Evolutionary conservation across 2,113 vertebrate species (phyloP), one percentile per base, ranked within the genome.

Genomic region (Crotalus horridus): DNA sequence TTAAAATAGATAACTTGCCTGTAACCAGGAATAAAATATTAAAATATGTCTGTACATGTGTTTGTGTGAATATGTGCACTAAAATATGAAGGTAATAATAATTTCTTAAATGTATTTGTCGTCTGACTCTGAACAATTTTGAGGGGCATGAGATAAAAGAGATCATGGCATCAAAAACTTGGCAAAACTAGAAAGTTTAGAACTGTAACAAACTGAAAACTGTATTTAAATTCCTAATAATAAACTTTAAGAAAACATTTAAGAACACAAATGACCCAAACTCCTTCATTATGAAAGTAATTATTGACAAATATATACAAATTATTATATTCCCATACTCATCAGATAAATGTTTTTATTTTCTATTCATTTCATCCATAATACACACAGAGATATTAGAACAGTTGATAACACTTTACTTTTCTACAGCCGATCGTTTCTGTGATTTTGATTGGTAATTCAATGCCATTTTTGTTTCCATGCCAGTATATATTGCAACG

Each of bases 381-480:
- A 74, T 8, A 11, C 92, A 94, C 13, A 86, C 56, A 43, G 20
- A 86, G 46, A 87, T 87, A 53, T 53, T 39, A 86, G 64, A 86
- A 86, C 24, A 55, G 15, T 24, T 74, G 53, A 46, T n/a, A 33
- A 59, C 85, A 87, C 91, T 97, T 98, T 98, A 99, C 99, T 99
- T 99, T 96, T 99, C 99, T n/a, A 99, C 99, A 26, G 99, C 99
- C 11, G 99, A 99, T n/a, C 99, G 97, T 94, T 99, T 99, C 98
- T 99, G 99, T 93, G 98, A 99, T 96, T 99, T 99, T 54, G 99
- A 97, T 89, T 99, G 99, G 91, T 99, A 99, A 96, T 99, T 99
- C 90, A 99, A 97, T 20, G 99, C 99, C 99, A 99, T 99, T 97
- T 99, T 99, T 43, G 99, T 99, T 96, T 99, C 99, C 99, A 99